phyloP scores from a whole-genome alignment of 2,113 vertebrate genomes.

The Catagonus wagneri region DNA sequence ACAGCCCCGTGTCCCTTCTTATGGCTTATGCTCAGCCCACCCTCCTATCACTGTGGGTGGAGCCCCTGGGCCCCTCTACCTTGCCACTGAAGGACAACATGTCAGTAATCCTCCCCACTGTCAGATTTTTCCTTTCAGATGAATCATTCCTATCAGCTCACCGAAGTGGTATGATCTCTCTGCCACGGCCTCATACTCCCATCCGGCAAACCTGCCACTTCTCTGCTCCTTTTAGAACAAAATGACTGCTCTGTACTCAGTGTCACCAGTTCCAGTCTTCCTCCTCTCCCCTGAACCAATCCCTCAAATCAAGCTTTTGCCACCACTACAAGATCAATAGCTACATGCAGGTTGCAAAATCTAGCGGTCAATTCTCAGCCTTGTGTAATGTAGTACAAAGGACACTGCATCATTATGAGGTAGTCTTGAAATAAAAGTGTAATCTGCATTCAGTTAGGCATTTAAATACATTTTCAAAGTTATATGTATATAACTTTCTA shows the following conservation, averaged over 20 bases:
- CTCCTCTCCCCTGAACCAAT: neutral
- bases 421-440: neutral
- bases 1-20: neutral
- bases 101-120: rapidly evolving
- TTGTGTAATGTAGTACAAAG: neutral
- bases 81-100: neutral
- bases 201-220: neutral
- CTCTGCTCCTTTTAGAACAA: neutral
- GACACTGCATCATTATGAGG: neutral
- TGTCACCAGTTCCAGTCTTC: neutral
- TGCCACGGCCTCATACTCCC: rapidly evolving
- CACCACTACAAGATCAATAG: neutral
- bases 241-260: neutral
- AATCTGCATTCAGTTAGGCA: neutral
- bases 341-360: neutral
- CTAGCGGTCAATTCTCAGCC: neutral
- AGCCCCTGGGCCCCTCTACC: neutral
- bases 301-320: neutral
- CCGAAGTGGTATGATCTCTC: rapidly evolving
- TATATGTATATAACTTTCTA: too few relatives aligned
- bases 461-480: neutral
- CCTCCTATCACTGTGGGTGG: neutral
- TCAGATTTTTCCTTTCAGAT: neutral
- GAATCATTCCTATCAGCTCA: neutral
- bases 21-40: neutral